Conservation (phyloP, 2,888 invertebrate species). For the Celastrina argiolus region DNA sequence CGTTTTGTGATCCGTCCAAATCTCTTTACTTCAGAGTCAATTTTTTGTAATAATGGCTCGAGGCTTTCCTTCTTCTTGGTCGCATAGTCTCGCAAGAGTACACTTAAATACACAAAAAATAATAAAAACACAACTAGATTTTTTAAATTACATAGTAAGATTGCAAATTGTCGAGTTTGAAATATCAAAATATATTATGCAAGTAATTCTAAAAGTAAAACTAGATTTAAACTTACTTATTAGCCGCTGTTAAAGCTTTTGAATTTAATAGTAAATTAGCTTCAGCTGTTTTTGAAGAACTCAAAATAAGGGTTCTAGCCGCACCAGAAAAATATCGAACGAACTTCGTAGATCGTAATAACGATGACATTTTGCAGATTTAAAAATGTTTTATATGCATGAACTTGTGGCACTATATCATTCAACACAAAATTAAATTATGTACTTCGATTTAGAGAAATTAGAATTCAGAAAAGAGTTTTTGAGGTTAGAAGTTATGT, state of each 20-base stretch:
- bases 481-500: constrained; percentile 64
- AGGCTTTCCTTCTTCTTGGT: constrained; percentile 79
- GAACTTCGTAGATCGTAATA: constrained; percentile 85
- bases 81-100: constrained; percentile 75
- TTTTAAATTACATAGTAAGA: too few relatives aligned
- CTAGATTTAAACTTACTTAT: constrained; percentile 51
- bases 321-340: constrained; percentile 85
- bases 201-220: too few relatives aligned
- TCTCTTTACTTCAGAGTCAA: constrained; percentile 83
- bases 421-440: too few relatives aligned
- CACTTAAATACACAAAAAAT: constrained; percentile 56
- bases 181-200: too few relatives aligned
- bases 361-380: constrained; percentile 76
- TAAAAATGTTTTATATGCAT: constrained; percentile 24
- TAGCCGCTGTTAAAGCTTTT: constrained; percentile 57
- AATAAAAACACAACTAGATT: too few relatives aligned
- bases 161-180: too few relatives aligned
- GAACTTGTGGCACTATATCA: constrained; percentile 13
- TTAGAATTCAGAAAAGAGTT: constrained; percentile 19
- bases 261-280: constrained; percentile 69
- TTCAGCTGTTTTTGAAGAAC: constrained; percentile 81
- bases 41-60: constrained; percentile 81
- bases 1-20: constrained; percentile 84
- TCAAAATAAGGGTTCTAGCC: constrained; percentile 82
- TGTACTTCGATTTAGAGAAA: not conserved